Conservation (phyloP, 2,113 vertebrate species). For the Periophthalmodon schlosseri region DNA sequence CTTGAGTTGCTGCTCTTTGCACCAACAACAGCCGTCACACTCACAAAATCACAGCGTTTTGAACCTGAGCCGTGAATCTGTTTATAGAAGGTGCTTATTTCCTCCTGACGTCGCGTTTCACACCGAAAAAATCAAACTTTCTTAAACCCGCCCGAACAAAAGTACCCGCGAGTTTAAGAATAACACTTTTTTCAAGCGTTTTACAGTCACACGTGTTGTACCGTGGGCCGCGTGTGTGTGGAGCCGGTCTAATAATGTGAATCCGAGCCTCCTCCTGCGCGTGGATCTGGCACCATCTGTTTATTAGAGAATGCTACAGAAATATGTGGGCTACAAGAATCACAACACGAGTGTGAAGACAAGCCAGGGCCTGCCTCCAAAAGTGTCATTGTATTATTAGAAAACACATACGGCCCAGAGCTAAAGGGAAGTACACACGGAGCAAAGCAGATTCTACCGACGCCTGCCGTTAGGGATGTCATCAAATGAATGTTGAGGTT, state of each 20-base stretch:
- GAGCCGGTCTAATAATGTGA: neutral
- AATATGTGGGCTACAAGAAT: neutral
- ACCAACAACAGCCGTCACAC: too few species aligned
- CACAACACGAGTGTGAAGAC: neutral
- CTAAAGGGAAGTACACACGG: neutral
- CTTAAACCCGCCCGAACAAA: too few species aligned
- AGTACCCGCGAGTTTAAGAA: neutral
- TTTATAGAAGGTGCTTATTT: too few species aligned
- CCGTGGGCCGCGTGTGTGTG: neutral
- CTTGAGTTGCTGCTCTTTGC: too few species aligned
- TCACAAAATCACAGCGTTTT: too few species aligned
- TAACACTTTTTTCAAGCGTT: neutral
- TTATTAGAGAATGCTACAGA: neutral
- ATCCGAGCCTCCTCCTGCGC: neutral
- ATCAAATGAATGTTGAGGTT: too few species aligned
- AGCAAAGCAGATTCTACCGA: too few species aligned
- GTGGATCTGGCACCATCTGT: constrained; percentile 5
- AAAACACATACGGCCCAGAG: neutral
- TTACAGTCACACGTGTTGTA: too few species aligned
- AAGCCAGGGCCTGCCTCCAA: neutral
- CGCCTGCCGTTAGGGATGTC: too few species aligned
- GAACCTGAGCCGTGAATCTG: too few species aligned
- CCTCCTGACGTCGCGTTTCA: neutral
- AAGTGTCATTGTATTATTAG: neutral
- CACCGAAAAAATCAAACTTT: neutral